These are phyloP conservation scores for Augochlora pura DNA, from an alignment of 1,140 invertebrate species.

Conservation along the genomic window DNA sequence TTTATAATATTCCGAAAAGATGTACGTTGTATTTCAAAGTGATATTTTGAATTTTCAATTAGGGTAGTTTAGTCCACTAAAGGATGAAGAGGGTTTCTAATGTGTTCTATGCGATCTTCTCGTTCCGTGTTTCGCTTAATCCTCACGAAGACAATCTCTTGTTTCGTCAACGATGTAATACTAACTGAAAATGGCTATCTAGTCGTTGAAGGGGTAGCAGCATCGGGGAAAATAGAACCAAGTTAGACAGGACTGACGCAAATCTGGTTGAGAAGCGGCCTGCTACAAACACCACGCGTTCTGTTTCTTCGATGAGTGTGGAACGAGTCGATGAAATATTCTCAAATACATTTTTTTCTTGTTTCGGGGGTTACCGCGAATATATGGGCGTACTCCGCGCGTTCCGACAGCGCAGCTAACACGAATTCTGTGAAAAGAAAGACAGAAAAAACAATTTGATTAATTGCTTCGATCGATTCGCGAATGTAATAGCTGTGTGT, in stretches of 20 bases:
- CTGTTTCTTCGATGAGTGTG: slow-evolving; percentile 53
- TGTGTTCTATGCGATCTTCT: slow-evolving; percentile 14
- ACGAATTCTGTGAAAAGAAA: slow-evolving; percentile 63
- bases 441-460: too few species aligned
- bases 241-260: slow-evolving; percentile 64
- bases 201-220: slow-evolving; percentile 32
- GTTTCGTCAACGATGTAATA: slow-evolving; percentile 47
- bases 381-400: slow-evolving; percentile 67
- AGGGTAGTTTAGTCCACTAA: too few species aligned
- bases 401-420: slow-evolving; percentile 56
- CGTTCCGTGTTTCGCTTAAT: slow-evolving; percentile 31
- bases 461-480: too few species aligned
- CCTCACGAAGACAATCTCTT: slow-evolving; percentile 27
- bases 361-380: slow-evolving; percentile 58
- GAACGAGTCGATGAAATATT: slow-evolving; percentile 68
- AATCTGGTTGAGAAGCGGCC: slow-evolving; percentile 63
- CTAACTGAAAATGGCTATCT: slow-evolving; percentile 44
- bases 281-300: slow-evolving; percentile 57
- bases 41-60: too few species aligned
- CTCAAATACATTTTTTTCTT: slow-evolving; percentile 74
- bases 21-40: too few species aligned
- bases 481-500: too few species aligned
- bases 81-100: background rate
- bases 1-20: too few species aligned
- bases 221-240: slow-evolving; percentile 23